A percentile compares a stretch with the other conserved stretches of the same genome.
phyloP scores from a whole-genome alignment of 2,888 invertebrate species.

The Cordilura impudica region DNA sequence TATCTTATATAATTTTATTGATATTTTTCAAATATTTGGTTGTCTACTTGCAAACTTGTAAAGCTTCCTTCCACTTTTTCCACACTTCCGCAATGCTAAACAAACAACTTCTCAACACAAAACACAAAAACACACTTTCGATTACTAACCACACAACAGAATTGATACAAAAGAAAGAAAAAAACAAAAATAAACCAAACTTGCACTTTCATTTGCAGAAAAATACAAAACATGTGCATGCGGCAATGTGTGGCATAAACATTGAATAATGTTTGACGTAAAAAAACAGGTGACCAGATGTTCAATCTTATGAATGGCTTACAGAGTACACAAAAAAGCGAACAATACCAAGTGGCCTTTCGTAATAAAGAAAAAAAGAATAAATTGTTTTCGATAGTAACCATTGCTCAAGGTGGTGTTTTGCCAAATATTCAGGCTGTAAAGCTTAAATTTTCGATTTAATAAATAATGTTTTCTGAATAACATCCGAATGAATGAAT shows the following conservation, averaged over 20 bases:
- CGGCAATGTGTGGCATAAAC: conserved; percentile 46
- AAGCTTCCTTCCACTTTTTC: conserved; percentile 55
- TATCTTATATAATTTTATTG: conserved; percentile 7
- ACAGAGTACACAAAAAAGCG: too few relatives aligned
- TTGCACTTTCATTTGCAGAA: conserved; percentile 57
- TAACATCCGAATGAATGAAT: too few relatives aligned
- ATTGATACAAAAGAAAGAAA: background rate
- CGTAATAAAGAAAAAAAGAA: too few relatives aligned
- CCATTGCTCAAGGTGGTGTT: too few relatives aligned
- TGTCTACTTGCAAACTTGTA: conserved; percentile 47
- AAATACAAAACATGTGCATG: background rate
- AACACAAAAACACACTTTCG: conserved; percentile 45
- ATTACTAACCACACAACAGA: background rate
- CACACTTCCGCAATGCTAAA: conserved; percentile 52
- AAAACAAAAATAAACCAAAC: conserved; percentile 28
- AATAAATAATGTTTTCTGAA: too few relatives aligned
- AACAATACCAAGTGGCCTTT: too few relatives aligned
- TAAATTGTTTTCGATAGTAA: too few relatives aligned
- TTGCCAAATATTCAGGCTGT: too few relatives aligned
- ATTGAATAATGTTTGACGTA: conserved; percentile 50
- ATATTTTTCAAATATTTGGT: conserved; percentile 8
- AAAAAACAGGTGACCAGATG: conserved; percentile 32
- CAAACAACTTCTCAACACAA: conserved; percentile 19
- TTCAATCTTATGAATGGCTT: too few relatives aligned
- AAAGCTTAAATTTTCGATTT: too few relatives aligned